A percentile compares a stretch with the other conserved stretches of the same genome.
phyloP scores from a whole-genome alignment of 1,140 invertebrate species.

The Ericerus pela region DNA sequence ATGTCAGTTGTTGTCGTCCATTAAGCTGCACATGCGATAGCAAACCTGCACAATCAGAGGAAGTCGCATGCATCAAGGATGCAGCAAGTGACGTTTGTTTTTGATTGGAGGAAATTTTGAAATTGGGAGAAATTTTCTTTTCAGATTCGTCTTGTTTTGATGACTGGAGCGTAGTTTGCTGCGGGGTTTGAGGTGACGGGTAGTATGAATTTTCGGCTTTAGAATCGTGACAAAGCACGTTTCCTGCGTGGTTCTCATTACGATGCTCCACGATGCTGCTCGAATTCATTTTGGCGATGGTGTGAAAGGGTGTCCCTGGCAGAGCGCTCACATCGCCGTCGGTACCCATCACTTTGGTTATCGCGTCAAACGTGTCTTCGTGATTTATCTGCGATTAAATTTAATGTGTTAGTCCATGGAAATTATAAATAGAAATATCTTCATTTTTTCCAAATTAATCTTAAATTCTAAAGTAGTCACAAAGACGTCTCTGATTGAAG shows the following conservation, averaged over 20 bases:
- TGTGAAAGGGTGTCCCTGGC: background rate
- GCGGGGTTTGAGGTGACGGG: background rate
- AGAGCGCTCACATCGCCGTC: background rate
- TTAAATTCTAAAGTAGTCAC: no score
- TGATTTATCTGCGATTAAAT: no score
- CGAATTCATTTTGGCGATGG: background rate
- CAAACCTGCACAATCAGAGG: constrained; percentile 13
- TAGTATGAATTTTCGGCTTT: background rate
- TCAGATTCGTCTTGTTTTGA: background rate
- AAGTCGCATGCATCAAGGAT: background rate
- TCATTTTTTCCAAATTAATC: no score
- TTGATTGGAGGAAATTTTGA: background rate
- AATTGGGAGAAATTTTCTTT: background rate
- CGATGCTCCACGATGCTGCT: background rate
- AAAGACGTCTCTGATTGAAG: no score
- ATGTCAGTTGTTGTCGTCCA: background rate
- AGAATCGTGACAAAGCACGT: no score
- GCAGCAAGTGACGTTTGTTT: background rate
- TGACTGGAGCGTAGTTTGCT: background rate
- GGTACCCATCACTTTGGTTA: background rate
- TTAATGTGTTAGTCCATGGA: no score
- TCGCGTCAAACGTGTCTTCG: background rate
- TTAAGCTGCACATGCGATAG: constrained; percentile 5
- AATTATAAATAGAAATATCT: no score
- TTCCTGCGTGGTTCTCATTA: background rate